Evolutionary conservation across 2,888 invertebrate species (phyloP).

Genomic region (Zygothrica quintamaculata): DNA sequence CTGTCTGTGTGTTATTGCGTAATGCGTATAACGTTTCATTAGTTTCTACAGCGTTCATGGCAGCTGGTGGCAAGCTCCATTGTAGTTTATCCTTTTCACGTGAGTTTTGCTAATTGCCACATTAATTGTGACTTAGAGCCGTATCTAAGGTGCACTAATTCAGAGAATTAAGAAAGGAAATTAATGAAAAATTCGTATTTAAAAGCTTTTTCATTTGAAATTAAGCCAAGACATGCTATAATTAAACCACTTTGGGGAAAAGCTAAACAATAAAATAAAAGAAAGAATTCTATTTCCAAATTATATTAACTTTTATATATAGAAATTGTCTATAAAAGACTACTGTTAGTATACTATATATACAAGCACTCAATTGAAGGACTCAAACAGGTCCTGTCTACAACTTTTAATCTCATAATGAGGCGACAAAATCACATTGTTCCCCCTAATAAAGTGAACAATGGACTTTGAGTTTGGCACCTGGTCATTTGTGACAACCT

Average conservation of each 20-base stretch:
- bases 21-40: slow-evolving; percentile 42
- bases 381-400: too few relatives aligned
- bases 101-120: slow-evolving; percentile 26
- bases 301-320: too few relatives aligned
- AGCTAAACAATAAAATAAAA: too few relatives aligned
- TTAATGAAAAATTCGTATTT: too few relatives aligned
- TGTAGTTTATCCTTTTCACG: slow-evolving; percentile 13
- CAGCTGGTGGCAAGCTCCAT: slow-evolving; percentile 23
- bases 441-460: not conserved
- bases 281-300: too few relatives aligned
- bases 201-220: not conserved
- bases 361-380: too few relatives aligned
- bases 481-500: slow-evolving; percentile 4
- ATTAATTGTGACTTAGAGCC: not conserved
- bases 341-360: too few relatives aligned
- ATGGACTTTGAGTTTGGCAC: not conserved
- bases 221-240: too few relatives aligned
- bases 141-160: not conserved
- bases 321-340: too few relatives aligned
- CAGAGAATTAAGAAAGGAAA: too few relatives aligned
- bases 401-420: not conserved
- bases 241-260: too few relatives aligned
- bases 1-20: slow-evolving; percentile 16
- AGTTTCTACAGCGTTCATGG: slow-evolving; percentile 35
- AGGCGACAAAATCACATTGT: slow-evolving; percentile 11